Evolutionary conservation across 2,113 vertebrate species (phyloP), one percentile per base, ranked within the genome.

Genomic region (Cololabis saira): DNA sequence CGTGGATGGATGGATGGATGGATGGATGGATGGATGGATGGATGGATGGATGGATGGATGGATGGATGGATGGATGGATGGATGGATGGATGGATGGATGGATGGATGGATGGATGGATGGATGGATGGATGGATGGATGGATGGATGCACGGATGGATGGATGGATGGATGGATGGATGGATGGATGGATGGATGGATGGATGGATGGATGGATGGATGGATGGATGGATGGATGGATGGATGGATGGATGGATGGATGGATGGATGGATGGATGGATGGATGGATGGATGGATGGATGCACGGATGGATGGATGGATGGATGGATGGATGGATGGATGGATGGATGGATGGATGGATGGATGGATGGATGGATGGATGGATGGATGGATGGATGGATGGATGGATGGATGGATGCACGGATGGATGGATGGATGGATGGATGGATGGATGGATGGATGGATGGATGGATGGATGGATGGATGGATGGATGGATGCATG

Each of bases 61-160:
- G 58, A 45, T 22, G 50, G 33, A 76, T 27, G 5, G 24, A 27
- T 70, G 69, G 59, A 68, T 58, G 68, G 58, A 45, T 22, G 50
- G 33, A 76, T 27, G 5, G 24, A 27, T 70, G 69, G 59, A 68
- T 58, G 68, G 58, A 45, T 22, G 50, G 33, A 76, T 27, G 5
- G 24, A 27, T 70, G 69, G 59, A 68, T 58, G 68, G 58, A 45
- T 22, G 50, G 33, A 76, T 27, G 5, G 24, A 27, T 70, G 69
- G 59, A 68, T 58, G 68, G 58, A 45, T 22, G 50, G 33, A 76
- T 27, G 5, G 24, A 27, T 70, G 69, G 59, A 68, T 58, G 68
- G 58, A 45, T 22, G 50, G 33, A 76, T 27, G n/a, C n/a, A n/a
- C n/a, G n/a, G n/a, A n/a, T 70, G 69, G 59, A 68, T 58, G 68